Base-by-base conservation (phyloP, 1,140 invertebrate species). In the Drosophila kurseongensis region DNA sequence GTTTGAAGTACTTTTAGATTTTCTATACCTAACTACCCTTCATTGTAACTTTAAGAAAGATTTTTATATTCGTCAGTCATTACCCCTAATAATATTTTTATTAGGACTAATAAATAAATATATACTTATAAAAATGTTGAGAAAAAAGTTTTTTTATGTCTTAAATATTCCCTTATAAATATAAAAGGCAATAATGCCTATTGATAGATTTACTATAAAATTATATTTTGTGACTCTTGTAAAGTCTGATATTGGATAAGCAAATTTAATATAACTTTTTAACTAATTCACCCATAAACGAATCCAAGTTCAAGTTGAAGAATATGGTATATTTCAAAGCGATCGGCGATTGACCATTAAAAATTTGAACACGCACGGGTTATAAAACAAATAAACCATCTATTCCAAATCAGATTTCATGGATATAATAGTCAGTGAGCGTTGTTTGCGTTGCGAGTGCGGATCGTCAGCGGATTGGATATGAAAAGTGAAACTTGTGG, bases 361-460 rank as follows among this genome's bases (percentile, higher is more conserved):
- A 63, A 85, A 72, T 51, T 66, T 67, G 8, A 57, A 27, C 69
- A 60, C 82, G 82, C 61, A n/a, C 48, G 13, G 48, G 40, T 66
- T 48, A 73, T 88, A 73, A 68, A 84, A 65, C 56, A 45, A 79
- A 68, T 66, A 78, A 79, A 66, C 52, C 51, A 78, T 68, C 77
- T 65, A 23, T 18, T 13, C 66, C 80, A 69, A 88, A 81, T 68
- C 56, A 51, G 42, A 79, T 65, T 47, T 80, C 41, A 76, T 72
- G 75, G 8, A 71, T 66, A 32, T 54, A 60, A 48, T 66, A 45
- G 67, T 79, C 82, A 86, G 78, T 88, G 58, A 60, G 65, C 56
- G 75, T 35, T 62, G 61, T 41, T 65, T 48, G 71, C 58, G 59
- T 61, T 68, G 51, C 48, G 80, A 56, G 83, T 76, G 56, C 79